Evolutionary conservation across 2,888 invertebrate genomes (phyloP), one percentile per base, ranked within the genome.

Genomic region (Metacarcinus magister): DNA sequence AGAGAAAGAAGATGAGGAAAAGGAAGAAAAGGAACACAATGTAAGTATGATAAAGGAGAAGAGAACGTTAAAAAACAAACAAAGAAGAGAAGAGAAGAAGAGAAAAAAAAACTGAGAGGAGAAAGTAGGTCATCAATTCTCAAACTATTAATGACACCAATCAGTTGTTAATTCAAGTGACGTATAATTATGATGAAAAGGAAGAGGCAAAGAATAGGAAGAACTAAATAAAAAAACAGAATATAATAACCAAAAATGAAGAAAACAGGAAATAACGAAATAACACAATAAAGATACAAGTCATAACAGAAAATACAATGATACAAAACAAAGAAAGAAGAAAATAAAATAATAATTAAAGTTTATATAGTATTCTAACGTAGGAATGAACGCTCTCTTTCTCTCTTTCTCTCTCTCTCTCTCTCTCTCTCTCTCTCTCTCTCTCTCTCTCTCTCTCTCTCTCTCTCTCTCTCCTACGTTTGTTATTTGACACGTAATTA

Each of bases 401-500:
- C 60, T 60, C 60, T 60, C 60, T 60, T 16, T 60, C 60, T 60
- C 67, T 67, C 67, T 82, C 32, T 82, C 82, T 82, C 82, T 82
- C 82, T 82, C 82, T 67, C 82, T 82, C 82, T 82, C 82, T 82
- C 82, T 82, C 82, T 82, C 82, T 82, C 82, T 82, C 82, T 82
- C 82, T 82, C 82, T 82, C 82, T 82, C 82, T 82, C 82, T 82
- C 82, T 82, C 82, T 82, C 82, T 82, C 82, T 82, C 82, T 82
- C 82, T 82, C 82, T 82, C 82, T 82, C 82, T 82, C 82, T 82
- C 82, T 82, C 82, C 82, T 82, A 82, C 82, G 32, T 82, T 82
- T 82, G 82, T 82, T 82, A 82, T 82, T 82, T 28, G 82, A 82
- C 82, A 82, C 32, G 82, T 82, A 82, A 82, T 82, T 82, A 82